Base-by-base conservation (phyloP, 2,888 invertebrate genomes). In the Calameuta pallipes region DNA sequence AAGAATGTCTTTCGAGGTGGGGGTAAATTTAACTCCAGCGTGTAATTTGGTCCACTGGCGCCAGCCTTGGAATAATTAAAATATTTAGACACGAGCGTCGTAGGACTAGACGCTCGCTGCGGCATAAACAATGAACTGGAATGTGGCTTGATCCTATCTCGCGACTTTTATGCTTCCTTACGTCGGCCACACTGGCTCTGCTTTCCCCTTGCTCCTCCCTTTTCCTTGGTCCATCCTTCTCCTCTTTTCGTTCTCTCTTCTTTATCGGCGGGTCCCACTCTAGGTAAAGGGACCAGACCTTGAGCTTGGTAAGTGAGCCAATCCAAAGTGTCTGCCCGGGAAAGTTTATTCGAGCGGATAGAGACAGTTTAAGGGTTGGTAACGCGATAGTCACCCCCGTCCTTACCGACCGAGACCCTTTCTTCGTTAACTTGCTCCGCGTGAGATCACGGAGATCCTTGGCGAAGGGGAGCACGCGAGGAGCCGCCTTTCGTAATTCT, bases 151-250 rank as follows among this genome's bases (percentile, higher is more conserved):
- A 88, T 88, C 82, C 83, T 87, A 87, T 87, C 87, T 80, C 78
- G 77, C 74, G 86, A 87, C 87, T 85, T 89, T 88, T 88, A 88
- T 87, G 84, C 84, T 82, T 85, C 83, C 86, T 87, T 87, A 86
- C 81, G 85, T 82, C 78, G 84, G 80, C 84, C 85, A 82, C 78
- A 78, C 78, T 33, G 73, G 73, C 76, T 73, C 74, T 11, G 31
- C 71, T 70, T 73, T 15, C 74, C 36, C 30, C 37, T 74, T 11
- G 30, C 23, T n/a, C 74, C 30, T 15, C 74, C 36, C 74, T 30
- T 2, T 2, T 2, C 9, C 56, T 56, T 23, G 9, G 6, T 1
- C 56, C 12, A 23, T 30, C 4, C 4, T 9, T 35, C 74, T 74
- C 35, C 74, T 33, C 74, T 74, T 9, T 74, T 23, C 74, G 37